Conservation (phyloP, 2,797 vertebrate genomes). For the Perodicticus potto region DNA sequence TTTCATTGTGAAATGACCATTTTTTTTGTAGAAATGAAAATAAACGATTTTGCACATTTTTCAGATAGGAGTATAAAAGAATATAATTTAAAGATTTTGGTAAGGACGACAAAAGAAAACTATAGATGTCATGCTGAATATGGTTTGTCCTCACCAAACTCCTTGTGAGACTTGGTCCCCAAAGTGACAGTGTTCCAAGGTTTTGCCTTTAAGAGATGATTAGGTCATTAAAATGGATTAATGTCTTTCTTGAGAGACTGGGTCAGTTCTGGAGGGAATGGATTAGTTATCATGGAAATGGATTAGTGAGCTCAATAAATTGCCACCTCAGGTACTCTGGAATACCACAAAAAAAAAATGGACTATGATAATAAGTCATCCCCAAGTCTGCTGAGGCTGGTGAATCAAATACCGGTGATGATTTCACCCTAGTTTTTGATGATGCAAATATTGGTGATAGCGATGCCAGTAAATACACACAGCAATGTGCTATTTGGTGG, state of each 20-base stretch:
- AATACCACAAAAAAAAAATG: not conserved
- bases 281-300: not conserved
- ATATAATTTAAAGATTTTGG: not conserved
- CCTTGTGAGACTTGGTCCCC: not conserved
- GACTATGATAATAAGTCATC: not conserved
- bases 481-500: not conserved
- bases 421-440: constrained; percentile 15
- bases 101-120: not conserved
- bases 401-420: not conserved
- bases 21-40: constrained; percentile 12
- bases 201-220: not conserved
- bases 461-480: not conserved
- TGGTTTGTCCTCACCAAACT: not conserved
- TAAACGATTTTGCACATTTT: not conserved
- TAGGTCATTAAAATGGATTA: not conserved
- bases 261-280: not conserved
- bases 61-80: not conserved
- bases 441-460: not conserved
- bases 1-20: not conserved
- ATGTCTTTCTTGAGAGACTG: not conserved
- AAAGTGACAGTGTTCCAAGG: not conserved
- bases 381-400: not conserved
- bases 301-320: not conserved
- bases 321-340: not conserved
- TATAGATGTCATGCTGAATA: not conserved